Conservation (phyloP, 2,888 invertebrate genomes). For the Caradrina clavipalpis region DNA sequence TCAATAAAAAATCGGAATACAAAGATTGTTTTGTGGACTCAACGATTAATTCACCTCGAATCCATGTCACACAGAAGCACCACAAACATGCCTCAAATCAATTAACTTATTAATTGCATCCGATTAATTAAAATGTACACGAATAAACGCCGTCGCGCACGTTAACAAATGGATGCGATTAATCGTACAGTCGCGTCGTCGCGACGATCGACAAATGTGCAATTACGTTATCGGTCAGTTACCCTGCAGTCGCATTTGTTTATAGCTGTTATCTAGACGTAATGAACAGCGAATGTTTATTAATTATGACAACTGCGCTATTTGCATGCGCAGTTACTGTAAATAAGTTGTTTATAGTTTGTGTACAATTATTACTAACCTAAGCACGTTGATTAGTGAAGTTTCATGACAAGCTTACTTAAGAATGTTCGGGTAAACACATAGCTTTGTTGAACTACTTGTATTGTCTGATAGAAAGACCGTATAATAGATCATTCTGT, state of each 20-base stretch:
- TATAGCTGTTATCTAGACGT: conserved; percentile 49
- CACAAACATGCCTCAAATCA: conserved; percentile 12
- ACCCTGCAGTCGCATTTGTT: conserved; percentile 55
- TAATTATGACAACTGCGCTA: conserved; percentile 53
- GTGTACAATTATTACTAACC: conserved; percentile 1
- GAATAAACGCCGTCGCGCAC: conserved; percentile 12
- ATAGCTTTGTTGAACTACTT: neutral
- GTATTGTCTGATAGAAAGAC: too few species aligned
- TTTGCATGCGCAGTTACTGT: conserved; percentile 40
- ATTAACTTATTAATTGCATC: conserved; percentile 13
- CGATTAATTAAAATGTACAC: conserved; percentile 29
- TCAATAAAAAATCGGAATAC: neutral
- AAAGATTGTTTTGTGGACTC: neutral
- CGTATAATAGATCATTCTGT: too few species aligned
- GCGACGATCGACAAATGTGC: conserved; percentile 42
- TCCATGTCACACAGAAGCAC: neutral
- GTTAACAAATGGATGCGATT: conserved; percentile 39
- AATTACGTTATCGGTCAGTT: conserved; percentile 63
- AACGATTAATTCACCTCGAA: neutral
- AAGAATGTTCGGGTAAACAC: neutral
- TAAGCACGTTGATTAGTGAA: neutral
- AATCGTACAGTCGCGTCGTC: conserved; percentile 30
- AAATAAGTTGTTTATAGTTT: conserved; percentile 22
- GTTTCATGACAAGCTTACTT: neutral
- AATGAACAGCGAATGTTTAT: conserved; percentile 55